phyloP scores from a whole-genome alignment of 2,797 vertebrate species.

The Sebastes paucispinis region DNA sequence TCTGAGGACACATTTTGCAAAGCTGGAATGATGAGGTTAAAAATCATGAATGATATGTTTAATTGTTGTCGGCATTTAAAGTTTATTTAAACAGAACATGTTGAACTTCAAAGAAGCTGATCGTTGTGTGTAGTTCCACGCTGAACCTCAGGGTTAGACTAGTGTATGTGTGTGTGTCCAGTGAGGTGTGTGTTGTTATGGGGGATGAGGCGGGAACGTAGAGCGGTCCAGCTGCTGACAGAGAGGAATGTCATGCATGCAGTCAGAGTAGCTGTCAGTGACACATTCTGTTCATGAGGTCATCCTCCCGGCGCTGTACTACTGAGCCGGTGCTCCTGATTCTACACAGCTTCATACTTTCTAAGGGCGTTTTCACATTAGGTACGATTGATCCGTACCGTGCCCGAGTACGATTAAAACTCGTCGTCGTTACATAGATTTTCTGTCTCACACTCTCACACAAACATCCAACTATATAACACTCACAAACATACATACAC shows the following conservation, averaged over 20 bases:
- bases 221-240: conserved; percentile 30
- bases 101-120: neutral
- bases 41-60: neutral
- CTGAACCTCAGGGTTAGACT: neutral
- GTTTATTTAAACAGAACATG: neutral
- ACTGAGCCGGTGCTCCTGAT: neutral
- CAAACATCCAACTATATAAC: too few species aligned
- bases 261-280: neutral
- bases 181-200: neutral
- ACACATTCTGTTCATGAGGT: neutral
- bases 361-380: too few species aligned
- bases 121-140: neutral
- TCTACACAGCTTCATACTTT: neutral
- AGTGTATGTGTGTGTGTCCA: neutral
- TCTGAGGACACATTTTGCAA: neutral
- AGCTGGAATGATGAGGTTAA: neutral
- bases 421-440: too few species aligned
- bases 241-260: conserved; percentile 31
- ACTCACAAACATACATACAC: too few species aligned
- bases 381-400: too few species aligned
- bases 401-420: too few species aligned
- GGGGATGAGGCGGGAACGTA: neutral
- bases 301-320: neutral
- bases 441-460: too few species aligned
- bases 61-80: neutral